These are phyloP conservation scores for Papilio aristodemus DNA, from an alignment of 1,140 invertebrate genomes.

Conservation along the genomic window DNA sequence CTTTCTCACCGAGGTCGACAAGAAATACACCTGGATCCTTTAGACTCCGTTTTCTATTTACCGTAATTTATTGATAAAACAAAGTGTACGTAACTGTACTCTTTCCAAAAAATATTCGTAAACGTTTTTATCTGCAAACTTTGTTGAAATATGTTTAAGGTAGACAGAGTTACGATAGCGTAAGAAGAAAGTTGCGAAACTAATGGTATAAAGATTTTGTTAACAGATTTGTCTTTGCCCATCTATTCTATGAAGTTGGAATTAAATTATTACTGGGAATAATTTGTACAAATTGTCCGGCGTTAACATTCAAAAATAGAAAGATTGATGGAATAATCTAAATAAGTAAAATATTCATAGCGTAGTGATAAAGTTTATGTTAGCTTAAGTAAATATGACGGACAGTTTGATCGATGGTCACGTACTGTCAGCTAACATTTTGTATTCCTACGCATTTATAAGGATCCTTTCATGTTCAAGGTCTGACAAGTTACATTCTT, in stretches of 20 bases:
- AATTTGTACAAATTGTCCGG: not conserved
- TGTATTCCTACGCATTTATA: not conserved
- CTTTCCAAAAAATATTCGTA: too few relatives aligned
- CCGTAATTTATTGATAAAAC: not conserved
- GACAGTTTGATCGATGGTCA: constrained; percentile 15
- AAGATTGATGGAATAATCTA: not conserved
- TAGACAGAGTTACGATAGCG: too few relatives aligned
- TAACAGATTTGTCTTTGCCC: too few relatives aligned
- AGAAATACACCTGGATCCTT: constrained; percentile 5
- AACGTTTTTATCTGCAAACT: too few relatives aligned
- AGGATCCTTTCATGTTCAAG: constrained; percentile 19
- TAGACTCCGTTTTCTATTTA: not conserved
- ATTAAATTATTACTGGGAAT: not conserved
- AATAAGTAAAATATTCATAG: constrained; percentile 15
- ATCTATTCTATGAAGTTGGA: too few relatives aligned
- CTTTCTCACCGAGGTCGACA: not conserved
- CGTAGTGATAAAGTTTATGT: not conserved
- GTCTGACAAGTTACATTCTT: constrained; percentile 17
- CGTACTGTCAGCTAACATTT: not conserved
- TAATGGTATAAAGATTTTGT: too few relatives aligned
- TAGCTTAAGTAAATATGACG: not conserved
- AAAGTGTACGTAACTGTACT: not conserved
- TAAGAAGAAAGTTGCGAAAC: too few relatives aligned
- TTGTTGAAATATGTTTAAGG: too few relatives aligned
- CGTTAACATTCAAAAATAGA: not conserved